phyloP scores from a whole-genome alignment of 2,113 vertebrate genomes.

The Aramus guarauna region DNA sequence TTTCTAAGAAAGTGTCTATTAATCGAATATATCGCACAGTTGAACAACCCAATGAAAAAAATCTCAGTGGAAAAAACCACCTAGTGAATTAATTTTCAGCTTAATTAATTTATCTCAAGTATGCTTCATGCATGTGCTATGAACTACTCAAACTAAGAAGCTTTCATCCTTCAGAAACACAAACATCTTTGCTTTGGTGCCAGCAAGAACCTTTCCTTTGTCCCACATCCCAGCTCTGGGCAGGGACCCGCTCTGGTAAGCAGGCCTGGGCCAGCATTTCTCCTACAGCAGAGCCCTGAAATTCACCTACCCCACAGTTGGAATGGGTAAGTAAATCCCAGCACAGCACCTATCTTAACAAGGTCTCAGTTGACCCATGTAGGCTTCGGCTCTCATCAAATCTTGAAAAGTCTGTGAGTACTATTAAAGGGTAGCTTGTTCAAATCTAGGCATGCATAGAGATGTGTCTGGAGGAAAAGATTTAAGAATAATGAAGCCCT shows the following conservation, averaged over 20 bases:
- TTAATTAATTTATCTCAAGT: background rate
- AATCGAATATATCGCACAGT: background rate
- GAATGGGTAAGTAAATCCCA: background rate
- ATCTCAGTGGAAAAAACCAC: background rate
- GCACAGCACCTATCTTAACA: background rate
- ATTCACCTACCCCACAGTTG: background rate
- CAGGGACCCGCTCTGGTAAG: background rate
- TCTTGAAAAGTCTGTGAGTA: background rate
- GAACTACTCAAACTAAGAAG: background rate
- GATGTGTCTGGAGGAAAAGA: background rate
- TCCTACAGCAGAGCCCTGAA: background rate
- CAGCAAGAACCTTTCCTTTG: background rate
- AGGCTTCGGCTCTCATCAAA: background rate
- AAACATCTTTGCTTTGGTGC: background rate
- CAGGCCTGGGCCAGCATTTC: background rate
- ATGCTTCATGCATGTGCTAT: background rate
- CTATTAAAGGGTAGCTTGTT: background rate
- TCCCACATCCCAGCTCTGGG: background rate
- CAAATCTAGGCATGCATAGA: background rate
- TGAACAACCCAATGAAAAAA: background rate
- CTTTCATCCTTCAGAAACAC: background rate
- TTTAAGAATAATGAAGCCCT: background rate
- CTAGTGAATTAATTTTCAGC: background rate
- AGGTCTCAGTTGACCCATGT: background rate
- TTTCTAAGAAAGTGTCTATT: background rate